Percentiles rank a stretch among this genome's conserved stretches.
These are phyloP conservation scores for Leucopsar rothschildi DNA, from an alignment of 2,113 vertebrate genomes.

Conservation along the genomic window DNA sequence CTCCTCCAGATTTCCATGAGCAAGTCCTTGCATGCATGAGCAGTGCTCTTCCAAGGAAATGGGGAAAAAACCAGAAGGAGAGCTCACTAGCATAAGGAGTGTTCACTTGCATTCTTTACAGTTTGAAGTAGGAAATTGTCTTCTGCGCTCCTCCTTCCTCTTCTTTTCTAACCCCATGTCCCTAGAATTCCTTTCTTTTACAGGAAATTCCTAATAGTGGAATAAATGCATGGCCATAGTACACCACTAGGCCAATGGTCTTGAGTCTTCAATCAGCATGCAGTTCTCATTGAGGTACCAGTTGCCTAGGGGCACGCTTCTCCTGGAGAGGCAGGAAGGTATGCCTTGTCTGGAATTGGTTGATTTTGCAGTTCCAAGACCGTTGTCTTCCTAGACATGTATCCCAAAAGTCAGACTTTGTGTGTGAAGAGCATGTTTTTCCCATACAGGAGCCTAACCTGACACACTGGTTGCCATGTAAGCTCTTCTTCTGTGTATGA, in stretches of 20 bases:
- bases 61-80: background rate
- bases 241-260: background rate
- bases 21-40: background rate
- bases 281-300: background rate
- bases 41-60: background rate
- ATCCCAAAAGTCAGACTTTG: background rate
- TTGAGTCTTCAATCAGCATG: rapidly evolving
- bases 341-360: background rate
- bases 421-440: background rate
- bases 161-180: background rate
- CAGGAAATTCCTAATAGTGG: background rate
- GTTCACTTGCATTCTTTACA: background rate
- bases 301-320: background rate
- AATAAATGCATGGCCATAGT: background rate
- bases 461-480: background rate
- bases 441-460: background rate
- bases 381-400: background rate
- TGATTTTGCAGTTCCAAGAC: background rate
- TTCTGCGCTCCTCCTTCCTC: background rate
- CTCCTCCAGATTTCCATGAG: background rate
- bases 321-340: background rate
- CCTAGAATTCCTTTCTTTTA: background rate
- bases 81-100: background rate
- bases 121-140: background rate
- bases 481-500: background rate